Evolutionary conservation across 2,113 vertebrate genomes (phyloP).

Genomic region (Gymnobelideus leadbeateri): DNA sequence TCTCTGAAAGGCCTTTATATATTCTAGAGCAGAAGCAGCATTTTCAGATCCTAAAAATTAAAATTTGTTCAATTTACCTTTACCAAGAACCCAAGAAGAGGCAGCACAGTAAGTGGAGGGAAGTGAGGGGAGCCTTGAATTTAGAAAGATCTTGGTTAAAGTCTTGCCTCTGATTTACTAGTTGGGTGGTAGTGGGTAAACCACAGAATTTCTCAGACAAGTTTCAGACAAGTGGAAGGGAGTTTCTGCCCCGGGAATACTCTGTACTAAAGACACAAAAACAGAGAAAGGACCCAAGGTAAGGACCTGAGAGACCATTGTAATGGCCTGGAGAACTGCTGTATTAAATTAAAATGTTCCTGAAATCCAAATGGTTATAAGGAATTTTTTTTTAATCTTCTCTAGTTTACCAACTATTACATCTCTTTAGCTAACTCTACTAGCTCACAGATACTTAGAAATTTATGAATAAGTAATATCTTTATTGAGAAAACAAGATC

Average conservation of each 20-base stretch:
- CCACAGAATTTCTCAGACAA: background rate
- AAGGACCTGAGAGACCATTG: background rate
- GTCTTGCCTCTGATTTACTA: background rate
- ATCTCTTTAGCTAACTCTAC: conserved; percentile 33
- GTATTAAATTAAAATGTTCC: background rate
- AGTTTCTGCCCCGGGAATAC: background rate
- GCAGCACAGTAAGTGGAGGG: background rate
- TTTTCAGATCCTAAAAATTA: background rate
- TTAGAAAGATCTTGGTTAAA: background rate
- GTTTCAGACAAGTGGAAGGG: background rate
- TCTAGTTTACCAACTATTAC: background rate
- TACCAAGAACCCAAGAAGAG: background rate
- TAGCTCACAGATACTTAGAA: background rate
- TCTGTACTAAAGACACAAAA: background rate
- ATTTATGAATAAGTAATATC: background rate
- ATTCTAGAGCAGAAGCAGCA: background rate
- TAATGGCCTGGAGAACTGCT: background rate
- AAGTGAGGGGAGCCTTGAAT: background rate
- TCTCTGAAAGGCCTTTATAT: background rate
- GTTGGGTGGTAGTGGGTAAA: background rate
- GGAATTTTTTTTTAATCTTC: background rate
- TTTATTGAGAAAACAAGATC: background rate
- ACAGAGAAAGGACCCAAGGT: no score
- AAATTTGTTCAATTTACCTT: background rate
- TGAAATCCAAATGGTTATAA: background rate